These are phyloP conservation scores for Microtus pennsylvanicus DNA, from an alignment of 2,113 vertebrate species.

Conservation along the genomic window DNA sequence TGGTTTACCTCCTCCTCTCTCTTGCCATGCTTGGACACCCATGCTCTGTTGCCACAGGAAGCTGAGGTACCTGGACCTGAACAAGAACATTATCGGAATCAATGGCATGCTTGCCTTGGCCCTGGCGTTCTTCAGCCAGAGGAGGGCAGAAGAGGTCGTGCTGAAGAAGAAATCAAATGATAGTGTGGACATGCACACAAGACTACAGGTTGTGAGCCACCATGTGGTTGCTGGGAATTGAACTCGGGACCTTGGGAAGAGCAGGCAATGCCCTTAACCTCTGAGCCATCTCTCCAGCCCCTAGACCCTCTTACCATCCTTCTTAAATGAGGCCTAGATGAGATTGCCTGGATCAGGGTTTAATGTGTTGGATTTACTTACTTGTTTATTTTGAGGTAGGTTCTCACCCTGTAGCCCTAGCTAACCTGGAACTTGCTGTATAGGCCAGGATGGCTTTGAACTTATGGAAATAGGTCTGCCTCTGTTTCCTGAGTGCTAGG, in stretches of 20 bases:
- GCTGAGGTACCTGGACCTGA: no score
- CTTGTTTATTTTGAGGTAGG: not conserved
- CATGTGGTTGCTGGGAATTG: no score
- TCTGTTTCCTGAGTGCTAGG: not conserved
- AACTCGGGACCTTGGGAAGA: no score
- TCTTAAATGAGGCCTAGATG: not conserved
- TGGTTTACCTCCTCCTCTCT: no score
- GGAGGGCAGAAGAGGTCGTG: no score
- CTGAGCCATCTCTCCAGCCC: no score
- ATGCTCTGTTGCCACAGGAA: no score
- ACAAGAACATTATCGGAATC: no score
- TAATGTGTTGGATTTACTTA: not conserved
- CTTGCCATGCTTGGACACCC: no score
- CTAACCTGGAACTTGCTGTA: not conserved
- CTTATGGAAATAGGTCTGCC: not conserved
- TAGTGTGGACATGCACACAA: fast-evolving
- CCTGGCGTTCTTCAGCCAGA: no score
- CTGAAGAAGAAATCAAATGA: not conserved
- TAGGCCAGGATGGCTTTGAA: not conserved
- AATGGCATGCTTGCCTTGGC: no score
- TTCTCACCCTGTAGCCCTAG: not conserved
- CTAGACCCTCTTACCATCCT: not conserved
- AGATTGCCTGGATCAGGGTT: not conserved
- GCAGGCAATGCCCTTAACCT: no score
- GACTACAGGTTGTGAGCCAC: not conserved